Conservation (phyloP, 2,888 invertebrate genomes). For the Cantharis nigra region DNA sequence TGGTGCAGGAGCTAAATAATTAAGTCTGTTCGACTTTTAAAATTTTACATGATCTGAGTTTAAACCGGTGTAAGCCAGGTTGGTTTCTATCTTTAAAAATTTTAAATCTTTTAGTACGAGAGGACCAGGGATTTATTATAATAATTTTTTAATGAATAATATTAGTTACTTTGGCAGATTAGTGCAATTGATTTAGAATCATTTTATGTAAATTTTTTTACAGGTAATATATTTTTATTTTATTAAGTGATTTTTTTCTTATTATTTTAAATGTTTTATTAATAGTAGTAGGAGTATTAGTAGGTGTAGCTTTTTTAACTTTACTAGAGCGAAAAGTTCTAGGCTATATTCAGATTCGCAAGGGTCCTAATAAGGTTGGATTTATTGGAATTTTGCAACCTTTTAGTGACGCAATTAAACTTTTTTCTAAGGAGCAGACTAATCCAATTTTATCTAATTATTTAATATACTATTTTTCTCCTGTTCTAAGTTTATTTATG, state of each 20-base stretch:
- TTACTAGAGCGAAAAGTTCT: conserved; percentile 73
- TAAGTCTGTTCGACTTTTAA: conserved; percentile 83
- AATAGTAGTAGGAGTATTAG: conserved; percentile 65
- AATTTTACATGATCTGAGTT: conserved; percentile 88
- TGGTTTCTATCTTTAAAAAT: conserved; percentile 78
- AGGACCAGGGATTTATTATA: conserved; percentile 69
- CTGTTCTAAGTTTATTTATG: conserved; percentile 64
- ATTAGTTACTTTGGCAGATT: conserved; percentile 67
- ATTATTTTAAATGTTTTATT: conserved; percentile 52
- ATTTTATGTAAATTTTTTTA: conserved; percentile 62
- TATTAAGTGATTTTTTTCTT: conserved; percentile 45
- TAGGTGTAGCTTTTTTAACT: conserved; percentile 72
- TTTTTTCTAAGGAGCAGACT: conserved; percentile 70
- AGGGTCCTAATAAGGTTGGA: conserved; percentile 74
- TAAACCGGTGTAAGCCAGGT: conserved; percentile 85
- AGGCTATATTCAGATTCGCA: conserved; percentile 74
- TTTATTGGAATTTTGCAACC: conserved; percentile 68
- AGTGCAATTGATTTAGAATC: conserved; percentile 75
- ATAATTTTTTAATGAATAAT: conserved; percentile 54
- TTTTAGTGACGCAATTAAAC: conserved; percentile 74
- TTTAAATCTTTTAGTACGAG: conserved; percentile 75
- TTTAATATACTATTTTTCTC: conserved; percentile 65
- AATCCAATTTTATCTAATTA: conserved; percentile 65
- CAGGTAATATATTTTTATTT: conserved; percentile 60
- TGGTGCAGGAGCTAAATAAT: conserved; percentile 69